Percentiles rank a stretch among this genome's conserved stretches.
Conservation (phyloP, 2,888 invertebrate genomes). For the Eilema depressum region DNA sequence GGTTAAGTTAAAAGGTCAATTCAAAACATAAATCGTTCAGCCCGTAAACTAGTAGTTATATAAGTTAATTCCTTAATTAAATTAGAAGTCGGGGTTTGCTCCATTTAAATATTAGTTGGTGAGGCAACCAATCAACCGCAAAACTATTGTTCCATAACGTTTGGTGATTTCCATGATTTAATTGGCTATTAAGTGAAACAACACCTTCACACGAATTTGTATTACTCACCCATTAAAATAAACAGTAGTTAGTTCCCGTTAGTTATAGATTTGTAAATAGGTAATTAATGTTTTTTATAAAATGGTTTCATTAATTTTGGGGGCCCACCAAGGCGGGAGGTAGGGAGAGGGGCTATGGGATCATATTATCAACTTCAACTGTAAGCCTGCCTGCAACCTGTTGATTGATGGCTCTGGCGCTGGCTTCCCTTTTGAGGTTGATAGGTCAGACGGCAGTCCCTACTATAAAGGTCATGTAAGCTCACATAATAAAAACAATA, state of each 20-base stretch:
- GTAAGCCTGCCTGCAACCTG: too few species aligned
- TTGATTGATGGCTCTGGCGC: too few species aligned
- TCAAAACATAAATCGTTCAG: not conserved
- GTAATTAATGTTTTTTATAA: not conserved
- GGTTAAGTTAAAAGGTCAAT: not conserved
- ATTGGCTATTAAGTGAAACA: constrained; percentile 11
- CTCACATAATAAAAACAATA: not conserved
- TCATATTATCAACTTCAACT: too few species aligned
- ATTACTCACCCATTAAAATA: not conserved
- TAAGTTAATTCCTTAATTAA: constrained; percentile 1
- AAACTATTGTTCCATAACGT: not conserved
- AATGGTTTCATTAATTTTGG: not conserved
- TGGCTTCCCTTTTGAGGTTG: too few species aligned
- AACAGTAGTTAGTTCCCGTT: not conserved
- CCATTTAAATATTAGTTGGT: not conserved
- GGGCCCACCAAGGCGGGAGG: too few species aligned
- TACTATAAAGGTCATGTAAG: too few species aligned
- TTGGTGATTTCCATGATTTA: constrained; percentile 10
- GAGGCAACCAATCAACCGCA: constrained; percentile 1
- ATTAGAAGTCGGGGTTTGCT: not conserved
- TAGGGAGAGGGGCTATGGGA: too few species aligned
- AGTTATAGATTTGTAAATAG: not conserved
- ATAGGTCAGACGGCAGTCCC: too few species aligned
- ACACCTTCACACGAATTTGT: not conserved
- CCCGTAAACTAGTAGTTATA: not conserved